These are phyloP conservation scores for Drosophila leontia DNA, from an alignment of 1,140 invertebrate species.

Conservation along the genomic window DNA sequence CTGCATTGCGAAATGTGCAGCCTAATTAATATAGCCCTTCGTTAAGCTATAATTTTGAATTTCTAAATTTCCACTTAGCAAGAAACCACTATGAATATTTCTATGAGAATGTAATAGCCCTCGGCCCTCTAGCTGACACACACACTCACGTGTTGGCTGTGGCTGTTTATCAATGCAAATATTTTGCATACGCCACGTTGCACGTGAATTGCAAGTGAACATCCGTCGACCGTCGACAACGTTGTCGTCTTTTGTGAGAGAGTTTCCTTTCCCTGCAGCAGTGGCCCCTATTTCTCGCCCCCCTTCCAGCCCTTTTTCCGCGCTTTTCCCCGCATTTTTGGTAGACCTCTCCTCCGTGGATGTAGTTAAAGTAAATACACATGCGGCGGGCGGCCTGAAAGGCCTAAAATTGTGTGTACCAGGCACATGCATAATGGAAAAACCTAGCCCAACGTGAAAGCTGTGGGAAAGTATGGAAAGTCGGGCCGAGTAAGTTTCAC, in stretches of 20 bases:
- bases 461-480: slow-evolving; percentile 11
- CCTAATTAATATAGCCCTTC: slow-evolving; percentile 20
- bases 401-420: slow-evolving; percentile 68
- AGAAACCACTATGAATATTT: slow-evolving; percentile 41
- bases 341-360: neutral
- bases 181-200: slow-evolving; percentile 83
- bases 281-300: slow-evolving; percentile 12
- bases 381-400: slow-evolving; percentile 60
- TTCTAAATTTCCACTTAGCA: slow-evolving; percentile 7
- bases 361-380: slow-evolving; percentile 64
- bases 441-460: slow-evolving; percentile 49
- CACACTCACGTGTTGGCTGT: slow-evolving; percentile 35
- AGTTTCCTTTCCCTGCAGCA: slow-evolving; percentile 46
- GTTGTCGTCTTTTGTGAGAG: slow-evolving; percentile 58
- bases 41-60: slow-evolving; percentile 2
- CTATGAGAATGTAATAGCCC: slow-evolving; percentile 38
- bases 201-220: slow-evolving; percentile 81
- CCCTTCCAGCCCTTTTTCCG: neutral
- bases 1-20: neutral
- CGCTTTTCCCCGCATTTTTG: slow-evolving; percentile 9
- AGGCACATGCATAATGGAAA: slow-evolving; percentile 72
- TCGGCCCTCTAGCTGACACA: slow-evolving; percentile 8
- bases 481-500: slow-evolving; percentile 63
- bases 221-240: slow-evolving; percentile 57
- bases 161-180: slow-evolving; percentile 82